Evolutionary conservation across 2,888 invertebrate species (phyloP), one percentile per base, ranked within the genome.

Genomic region (Heliconius erato): DNA sequence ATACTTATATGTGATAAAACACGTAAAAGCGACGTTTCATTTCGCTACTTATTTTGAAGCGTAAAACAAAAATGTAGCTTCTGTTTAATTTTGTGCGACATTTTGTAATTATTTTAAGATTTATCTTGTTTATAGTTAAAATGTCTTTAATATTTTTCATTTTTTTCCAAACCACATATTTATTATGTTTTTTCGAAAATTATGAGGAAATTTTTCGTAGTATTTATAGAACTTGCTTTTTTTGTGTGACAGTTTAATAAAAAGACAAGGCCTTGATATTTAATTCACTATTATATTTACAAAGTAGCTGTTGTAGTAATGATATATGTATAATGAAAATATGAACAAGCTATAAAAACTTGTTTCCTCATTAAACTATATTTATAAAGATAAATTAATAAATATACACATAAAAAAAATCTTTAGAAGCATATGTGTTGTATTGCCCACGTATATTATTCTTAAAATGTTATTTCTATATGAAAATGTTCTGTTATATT

Each of bases 1-100:
- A 74, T 32, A 59, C 74, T 74, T 59, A 14, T 74, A 59, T 35
- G n/a, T 59, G 74, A 74, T 74, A 35, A 74, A 59, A 74, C n/a
- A 14, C 35, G 14, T 74, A 35, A 74, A 74, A 59, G 59, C 74
- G 59, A 74, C 74, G 6, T 74, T 74, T 74, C 59, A 74, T 59
- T 74, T 59, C 74, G 74, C 74, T 59, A 59, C 59, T 74, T 59
- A 74, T 74, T 74, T 59, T 59, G 0, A 35, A 74, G 32, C 11
- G 23, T 74, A 74, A 59, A 74, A 16, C n/a, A 14, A 74, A 74
- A 74, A 59, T 59, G 54, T 71, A 4, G 71, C n/a, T 40, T 40
- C 14, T 40, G 40, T 74, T 35, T 59, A 74, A 59, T 74, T 74
- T 59, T 59, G n/a, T 74, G n/a, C 14, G 59, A 74, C 59, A 59